Conservation (phyloP, 2,113 vertebrate genomes). For the Xiphorhynchus elegans region DNA sequence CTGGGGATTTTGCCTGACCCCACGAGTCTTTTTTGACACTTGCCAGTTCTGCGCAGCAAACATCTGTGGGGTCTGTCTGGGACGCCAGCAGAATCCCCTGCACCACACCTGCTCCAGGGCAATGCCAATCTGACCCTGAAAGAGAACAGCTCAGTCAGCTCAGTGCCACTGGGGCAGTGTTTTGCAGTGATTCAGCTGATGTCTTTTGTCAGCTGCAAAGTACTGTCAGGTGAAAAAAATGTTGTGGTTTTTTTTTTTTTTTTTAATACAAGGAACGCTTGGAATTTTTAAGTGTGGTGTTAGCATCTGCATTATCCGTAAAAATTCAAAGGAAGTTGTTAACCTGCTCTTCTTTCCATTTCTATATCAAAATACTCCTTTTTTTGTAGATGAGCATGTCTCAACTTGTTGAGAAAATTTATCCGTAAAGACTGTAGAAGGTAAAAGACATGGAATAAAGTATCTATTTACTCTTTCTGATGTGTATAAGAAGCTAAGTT, state of each 20-base stretch:
- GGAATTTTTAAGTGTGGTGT: neutral
- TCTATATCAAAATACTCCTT: neutral
- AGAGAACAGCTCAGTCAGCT: neutral
- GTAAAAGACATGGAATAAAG: neutral
- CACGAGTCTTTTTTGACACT: neutral
- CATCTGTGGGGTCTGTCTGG: neutral
- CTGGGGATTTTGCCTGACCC: neutral
- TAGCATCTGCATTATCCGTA: neutral
- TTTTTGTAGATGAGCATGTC: neutral
- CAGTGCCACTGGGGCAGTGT: neutral
- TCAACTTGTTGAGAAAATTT: neutral
- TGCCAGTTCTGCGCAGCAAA: neutral
- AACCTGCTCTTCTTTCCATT: neutral
- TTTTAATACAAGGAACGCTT: neutral
- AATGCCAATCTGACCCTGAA: neutral
- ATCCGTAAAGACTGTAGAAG: neutral
- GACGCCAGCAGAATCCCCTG: neutral
- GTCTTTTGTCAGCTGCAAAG: neutral
- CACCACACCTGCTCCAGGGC: neutral
- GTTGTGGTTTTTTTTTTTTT: neutral
- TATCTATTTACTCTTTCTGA: neutral
- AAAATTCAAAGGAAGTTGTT: neutral
- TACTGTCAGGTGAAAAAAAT: neutral
- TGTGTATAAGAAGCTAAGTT: neutral
- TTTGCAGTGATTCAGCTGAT: conserved; percentile 32